These are phyloP conservation scores for Terebella lapidaria DNA, from an alignment of 2,888 invertebrate species.

Conservation along the genomic window DNA sequence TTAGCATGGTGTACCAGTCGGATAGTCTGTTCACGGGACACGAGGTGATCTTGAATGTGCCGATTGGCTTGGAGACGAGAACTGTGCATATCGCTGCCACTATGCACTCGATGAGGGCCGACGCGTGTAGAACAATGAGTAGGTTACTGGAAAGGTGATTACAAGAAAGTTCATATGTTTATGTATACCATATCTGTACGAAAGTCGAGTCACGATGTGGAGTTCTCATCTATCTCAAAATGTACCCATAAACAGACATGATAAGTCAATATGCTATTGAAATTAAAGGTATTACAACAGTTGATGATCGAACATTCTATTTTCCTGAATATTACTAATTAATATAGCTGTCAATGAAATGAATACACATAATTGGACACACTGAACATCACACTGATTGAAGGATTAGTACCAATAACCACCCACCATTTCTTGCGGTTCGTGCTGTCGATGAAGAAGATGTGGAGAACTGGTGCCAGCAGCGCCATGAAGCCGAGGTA, in stretches of 20 bases:
- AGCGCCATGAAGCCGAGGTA: slow-evolving; percentile 91
- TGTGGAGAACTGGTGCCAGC: slow-evolving; percentile 80
- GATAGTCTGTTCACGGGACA: slow-evolving; percentile 76
- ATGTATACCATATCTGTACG: background rate
- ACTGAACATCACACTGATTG: too few species aligned
- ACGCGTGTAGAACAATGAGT: slow-evolving; percentile 71
- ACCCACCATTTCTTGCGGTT: slow-evolving; percentile 69
- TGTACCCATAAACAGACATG: too few species aligned
- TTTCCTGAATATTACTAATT: too few species aligned
- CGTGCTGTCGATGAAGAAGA: slow-evolving; percentile 80
- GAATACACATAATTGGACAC: too few species aligned
- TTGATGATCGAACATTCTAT: too few species aligned
- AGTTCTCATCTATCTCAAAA: background rate
- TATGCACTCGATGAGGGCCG: slow-evolving; percentile 76
- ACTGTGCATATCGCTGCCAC: slow-evolving; percentile 73
- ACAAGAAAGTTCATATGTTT: slow-evolving; percentile 6
- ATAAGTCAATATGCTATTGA: too few species aligned
- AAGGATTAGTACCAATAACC: too few species aligned
- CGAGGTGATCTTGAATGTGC: slow-evolving; percentile 69
- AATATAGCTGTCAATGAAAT: too few species aligned
- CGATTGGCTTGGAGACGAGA: slow-evolving; percentile 75
- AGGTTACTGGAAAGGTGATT: too few species aligned
- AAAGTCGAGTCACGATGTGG: background rate
- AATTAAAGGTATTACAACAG: too few species aligned
- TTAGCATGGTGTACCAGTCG: slow-evolving; percentile 94